phyloP scores from a whole-genome alignment of 2,797 vertebrate genomes.

The Malacoraja senta region DNA sequence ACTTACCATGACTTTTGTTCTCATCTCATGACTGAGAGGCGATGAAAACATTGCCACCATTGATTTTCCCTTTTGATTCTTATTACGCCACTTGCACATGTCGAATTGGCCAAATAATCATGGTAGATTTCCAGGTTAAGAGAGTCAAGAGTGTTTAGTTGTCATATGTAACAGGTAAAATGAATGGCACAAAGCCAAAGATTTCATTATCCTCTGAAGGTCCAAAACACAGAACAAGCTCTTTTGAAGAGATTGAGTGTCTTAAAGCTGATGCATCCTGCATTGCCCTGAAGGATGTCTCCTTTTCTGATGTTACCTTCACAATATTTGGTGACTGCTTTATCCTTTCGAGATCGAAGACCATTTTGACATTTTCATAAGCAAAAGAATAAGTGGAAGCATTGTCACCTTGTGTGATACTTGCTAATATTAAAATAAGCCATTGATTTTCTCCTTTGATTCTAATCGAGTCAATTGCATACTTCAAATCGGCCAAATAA shows the following conservation, averaged over 20 bases:
- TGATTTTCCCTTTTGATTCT: no score
- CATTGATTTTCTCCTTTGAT: no score
- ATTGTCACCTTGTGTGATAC: background rate
- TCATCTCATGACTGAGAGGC: background rate
- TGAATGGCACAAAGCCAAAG: background rate
- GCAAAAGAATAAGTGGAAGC: background rate
- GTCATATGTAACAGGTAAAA: background rate
- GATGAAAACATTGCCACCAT: no score
- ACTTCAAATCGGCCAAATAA: background rate
- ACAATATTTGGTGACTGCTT: background rate
- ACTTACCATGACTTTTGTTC: conserved; percentile 11
- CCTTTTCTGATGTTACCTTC: background rate
- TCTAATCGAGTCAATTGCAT: background rate
- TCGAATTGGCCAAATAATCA: no score
- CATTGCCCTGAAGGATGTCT: background rate
- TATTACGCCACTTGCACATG: no score
- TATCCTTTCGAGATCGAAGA: background rate
- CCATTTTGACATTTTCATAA: background rate
- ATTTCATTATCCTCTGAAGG: conserved; percentile 3
- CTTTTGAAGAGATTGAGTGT: background rate
- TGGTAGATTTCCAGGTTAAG: no score
- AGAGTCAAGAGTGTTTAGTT: no score
- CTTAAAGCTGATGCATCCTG: background rate
- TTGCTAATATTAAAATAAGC: background rate
- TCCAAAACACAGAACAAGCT: background rate